Conservation (phyloP, 2,888 invertebrate species). For the Latrodectus elegans region DNA sequence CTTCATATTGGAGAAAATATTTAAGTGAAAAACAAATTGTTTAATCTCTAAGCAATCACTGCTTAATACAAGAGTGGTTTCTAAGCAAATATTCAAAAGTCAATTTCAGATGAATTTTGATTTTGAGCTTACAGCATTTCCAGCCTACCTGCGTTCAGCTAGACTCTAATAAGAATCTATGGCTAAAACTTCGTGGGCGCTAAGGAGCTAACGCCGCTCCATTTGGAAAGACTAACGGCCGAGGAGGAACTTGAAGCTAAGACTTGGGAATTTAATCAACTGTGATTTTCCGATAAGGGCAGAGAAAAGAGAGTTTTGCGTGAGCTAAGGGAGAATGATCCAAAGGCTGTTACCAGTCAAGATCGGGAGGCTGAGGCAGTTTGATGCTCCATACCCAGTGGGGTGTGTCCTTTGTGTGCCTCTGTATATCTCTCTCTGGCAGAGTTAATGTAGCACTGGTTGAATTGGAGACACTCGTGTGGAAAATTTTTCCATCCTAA, state of each 20-base stretch:
- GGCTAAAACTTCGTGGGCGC: not conserved
- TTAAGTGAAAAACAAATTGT: too few species aligned
- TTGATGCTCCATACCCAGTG: not conserved
- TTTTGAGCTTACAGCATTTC: too few species aligned
- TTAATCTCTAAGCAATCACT: too few species aligned
- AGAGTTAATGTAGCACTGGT: constrained; percentile 12
- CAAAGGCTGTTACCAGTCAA: constrained; percentile 14
- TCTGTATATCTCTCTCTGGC: not conserved
- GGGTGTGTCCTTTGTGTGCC: not conserved
- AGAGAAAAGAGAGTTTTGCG: not conserved
- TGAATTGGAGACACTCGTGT: constrained; percentile 5
- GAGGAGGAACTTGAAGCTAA: not conserved
- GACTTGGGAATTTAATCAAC: constrained; percentile 53
- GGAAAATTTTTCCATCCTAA: constrained; percentile 19
- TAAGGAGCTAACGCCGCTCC: not conserved
- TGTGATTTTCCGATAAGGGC: constrained; percentile 30
- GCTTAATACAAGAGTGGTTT: too few species aligned
- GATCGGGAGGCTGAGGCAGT: not conserved
- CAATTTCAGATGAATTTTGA: too few species aligned
- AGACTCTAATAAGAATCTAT: too few species aligned
- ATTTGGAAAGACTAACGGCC: not conserved
- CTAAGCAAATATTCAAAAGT: too few species aligned
- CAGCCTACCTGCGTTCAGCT: too few species aligned
- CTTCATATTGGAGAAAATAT: too few species aligned
- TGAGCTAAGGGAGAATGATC: not conserved